Percentiles rank a stretch among this genome's conserved stretches.
Conservation (phyloP, 2,888 invertebrate genomes). For the Osedax frankpressi region DNA sequence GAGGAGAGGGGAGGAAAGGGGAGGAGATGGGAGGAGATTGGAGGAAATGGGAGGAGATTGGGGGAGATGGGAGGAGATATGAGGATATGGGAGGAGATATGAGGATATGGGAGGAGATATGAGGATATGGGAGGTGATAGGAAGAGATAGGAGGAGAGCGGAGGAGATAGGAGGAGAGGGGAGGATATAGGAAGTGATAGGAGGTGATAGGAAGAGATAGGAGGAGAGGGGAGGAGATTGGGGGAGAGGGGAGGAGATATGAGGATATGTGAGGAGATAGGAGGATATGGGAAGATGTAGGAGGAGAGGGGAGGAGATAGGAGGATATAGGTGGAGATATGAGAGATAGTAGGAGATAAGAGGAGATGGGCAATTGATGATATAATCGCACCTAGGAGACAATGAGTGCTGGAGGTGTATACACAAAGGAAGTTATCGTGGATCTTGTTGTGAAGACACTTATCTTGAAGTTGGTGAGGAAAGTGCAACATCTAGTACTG, state of each 20-base stretch:
- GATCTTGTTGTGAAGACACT: not conserved
- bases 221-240: conserved; percentile 23
- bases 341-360: not conserved
- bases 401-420: not conserved
- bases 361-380: too few species aligned
- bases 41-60: not conserved
- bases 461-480: not conserved
- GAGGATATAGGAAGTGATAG: not conserved
- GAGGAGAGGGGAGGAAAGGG: not conserved
- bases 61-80: not conserved
- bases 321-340: not conserved
- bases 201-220: not conserved
- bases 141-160: conserved; percentile 48
- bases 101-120: conserved; percentile 62
- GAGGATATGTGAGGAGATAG: too few species aligned
- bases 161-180: not conserved
- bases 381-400: not conserved
- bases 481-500: too few species aligned
- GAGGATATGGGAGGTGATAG: conserved; percentile 58
- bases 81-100: not conserved
- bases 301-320: not conserved
- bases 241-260: not conserved
- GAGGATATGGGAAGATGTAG: not conserved
- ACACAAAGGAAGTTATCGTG: not conserved
- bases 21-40: not conserved